Conservation (phyloP, 2,113 vertebrate species). For the Apteryx owenii region DNA sequence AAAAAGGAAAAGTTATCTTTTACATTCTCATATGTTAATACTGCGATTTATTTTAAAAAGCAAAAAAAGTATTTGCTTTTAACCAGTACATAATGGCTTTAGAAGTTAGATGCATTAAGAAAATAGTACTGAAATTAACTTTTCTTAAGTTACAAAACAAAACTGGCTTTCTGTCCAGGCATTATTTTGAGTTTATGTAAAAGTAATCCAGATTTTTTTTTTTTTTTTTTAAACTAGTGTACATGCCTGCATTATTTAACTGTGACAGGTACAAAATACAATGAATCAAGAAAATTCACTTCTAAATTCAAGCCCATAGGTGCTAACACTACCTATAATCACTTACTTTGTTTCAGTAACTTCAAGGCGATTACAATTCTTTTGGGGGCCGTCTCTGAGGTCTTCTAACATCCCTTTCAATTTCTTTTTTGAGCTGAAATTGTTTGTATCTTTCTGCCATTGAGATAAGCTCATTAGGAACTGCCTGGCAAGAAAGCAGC, state of each 20-base stretch:
- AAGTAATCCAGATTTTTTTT: too few relatives aligned
- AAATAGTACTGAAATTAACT: background rate
- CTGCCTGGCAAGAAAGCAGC: constrained; percentile 75
- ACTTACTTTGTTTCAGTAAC: background rate
- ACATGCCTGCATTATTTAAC: background rate
- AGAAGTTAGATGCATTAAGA: background rate
- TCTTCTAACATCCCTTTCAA: constrained; percentile 73
- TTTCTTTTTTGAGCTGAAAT: constrained; percentile 78
- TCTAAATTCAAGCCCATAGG: background rate
- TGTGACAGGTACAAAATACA: background rate
- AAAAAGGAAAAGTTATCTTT: background rate
- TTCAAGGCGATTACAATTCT: background rate
- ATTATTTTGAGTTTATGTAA: too few relatives aligned
- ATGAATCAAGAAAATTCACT: background rate
- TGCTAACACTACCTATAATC: background rate
- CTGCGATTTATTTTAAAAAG: background rate
- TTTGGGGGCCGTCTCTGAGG: constrained; percentile 50
- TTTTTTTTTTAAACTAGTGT: too few relatives aligned
- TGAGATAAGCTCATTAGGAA: constrained; percentile 85
- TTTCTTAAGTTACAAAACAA: background rate
- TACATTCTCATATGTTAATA: background rate
- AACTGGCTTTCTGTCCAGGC: too few relatives aligned
- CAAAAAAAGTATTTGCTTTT: background rate
- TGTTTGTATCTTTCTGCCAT: constrained; percentile 92
- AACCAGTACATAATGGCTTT: background rate